phyloP scores from a whole-genome alignment of 2,113 vertebrate species.

The Eudorcas thomsonii region DNA sequence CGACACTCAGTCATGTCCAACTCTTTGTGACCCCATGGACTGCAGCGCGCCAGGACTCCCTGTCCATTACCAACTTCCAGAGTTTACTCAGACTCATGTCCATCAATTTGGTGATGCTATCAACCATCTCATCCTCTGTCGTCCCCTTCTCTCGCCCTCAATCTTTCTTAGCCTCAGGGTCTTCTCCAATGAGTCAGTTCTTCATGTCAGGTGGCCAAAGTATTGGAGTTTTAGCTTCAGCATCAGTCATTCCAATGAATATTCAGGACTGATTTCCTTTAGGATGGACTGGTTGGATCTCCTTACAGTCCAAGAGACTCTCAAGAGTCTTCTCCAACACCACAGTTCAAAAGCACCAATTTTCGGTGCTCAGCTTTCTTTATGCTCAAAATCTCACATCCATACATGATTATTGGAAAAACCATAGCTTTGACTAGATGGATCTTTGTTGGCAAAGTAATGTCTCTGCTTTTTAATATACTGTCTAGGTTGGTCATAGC shows the following conservation, averaged over 20 bases:
- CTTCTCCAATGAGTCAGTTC: neutral
- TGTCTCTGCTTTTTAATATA: neutral
- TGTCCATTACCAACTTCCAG: neutral
- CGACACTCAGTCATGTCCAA: fast-evolving
- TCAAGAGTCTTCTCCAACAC: neutral
- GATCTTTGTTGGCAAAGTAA: neutral
- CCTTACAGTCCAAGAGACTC: neutral
- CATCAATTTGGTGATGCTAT: neutral
- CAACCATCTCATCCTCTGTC: neutral
- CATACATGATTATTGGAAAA: neutral
- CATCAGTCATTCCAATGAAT: neutral
- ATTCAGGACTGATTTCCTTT: neutral
- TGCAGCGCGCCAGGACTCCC: neutral
- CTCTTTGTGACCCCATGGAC: neutral
- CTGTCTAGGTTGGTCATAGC: neutral
- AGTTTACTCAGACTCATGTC: neutral
- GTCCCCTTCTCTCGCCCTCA: fast-evolving
- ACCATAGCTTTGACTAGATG: neutral
- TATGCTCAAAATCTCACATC: neutral
- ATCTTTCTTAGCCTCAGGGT: neutral
- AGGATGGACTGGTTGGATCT: neutral
- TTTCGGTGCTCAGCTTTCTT: fast-evolving
- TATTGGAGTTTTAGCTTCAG: neutral
- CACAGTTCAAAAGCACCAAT: neutral
- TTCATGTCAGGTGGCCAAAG: neutral